Evolutionary conservation across 1,140 invertebrate genomes (phyloP).

Genomic region (Pomacea maculata): DNA sequence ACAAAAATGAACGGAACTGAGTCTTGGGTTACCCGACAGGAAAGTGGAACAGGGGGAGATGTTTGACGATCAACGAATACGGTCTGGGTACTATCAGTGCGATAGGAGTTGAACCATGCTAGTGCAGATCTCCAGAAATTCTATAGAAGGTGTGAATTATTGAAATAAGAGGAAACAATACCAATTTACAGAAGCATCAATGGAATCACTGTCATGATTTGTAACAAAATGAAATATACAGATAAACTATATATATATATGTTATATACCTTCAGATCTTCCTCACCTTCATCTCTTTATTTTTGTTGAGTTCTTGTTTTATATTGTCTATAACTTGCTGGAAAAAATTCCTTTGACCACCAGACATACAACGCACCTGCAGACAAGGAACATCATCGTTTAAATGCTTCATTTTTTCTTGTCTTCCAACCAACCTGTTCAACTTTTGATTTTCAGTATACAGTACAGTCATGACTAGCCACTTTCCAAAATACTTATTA

Average conservation of each 20-base stretch:
- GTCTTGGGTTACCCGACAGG: no score
- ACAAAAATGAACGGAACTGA: no score
- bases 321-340: constrained; percentile 92
- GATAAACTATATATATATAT: not conserved
- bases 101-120: not conserved
- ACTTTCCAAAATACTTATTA: not conserved
- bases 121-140: not conserved
- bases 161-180: constrained; percentile 6
- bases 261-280: no score
- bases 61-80: no score
- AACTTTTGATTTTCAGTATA: not conserved
- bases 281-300: constrained; percentile 93
- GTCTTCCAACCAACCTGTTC: not conserved
- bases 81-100: no score
- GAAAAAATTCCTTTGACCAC: constrained; percentile 74
- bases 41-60: no score
- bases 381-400: constrained; percentile 24
- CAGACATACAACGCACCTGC: constrained; percentile 56
- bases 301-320: constrained; percentile 91
- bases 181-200: not conserved
- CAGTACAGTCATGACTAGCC: not conserved
- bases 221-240: not conserved
- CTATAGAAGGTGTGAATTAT: not conserved
- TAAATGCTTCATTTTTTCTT: not conserved
- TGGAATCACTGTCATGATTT: not conserved